phyloP scores from a whole-genome alignment of 2,797 vertebrate species.

The Cercopithecus petaurista region DNA sequence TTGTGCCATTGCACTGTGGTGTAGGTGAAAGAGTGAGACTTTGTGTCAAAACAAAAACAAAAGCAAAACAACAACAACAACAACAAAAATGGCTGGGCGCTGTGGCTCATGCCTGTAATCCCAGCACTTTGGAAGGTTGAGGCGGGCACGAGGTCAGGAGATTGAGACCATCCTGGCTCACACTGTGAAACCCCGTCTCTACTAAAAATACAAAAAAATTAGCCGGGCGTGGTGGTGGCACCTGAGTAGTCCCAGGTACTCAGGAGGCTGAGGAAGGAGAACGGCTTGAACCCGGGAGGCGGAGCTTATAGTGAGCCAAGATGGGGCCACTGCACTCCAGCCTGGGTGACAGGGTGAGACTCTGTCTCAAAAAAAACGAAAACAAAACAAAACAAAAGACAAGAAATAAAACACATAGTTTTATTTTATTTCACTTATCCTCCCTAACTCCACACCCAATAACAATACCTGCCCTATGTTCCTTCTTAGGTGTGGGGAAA shows the following conservation, averaged over 20 bases:
- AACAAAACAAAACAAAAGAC: not conserved
- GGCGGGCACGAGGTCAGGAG: too few relatives aligned
- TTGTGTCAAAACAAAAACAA: too few relatives aligned
- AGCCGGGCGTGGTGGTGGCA: too few relatives aligned
- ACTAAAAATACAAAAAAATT: too few relatives aligned
- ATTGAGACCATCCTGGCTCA: too few relatives aligned
- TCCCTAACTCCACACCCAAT: not conserved
- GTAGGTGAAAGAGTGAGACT: too few relatives aligned
- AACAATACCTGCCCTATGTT: not conserved
- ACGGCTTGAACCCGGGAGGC: accelerated
- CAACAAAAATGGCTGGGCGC: accelerated
- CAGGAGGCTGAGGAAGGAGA: not conserved
- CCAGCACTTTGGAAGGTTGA: too few relatives aligned
- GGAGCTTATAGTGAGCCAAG: not conserved
- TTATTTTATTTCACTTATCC: not conserved
- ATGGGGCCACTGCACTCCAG: not conserved
- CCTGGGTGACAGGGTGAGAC: not conserved
- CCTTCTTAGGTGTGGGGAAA: not conserved
- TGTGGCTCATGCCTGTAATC: too few relatives aligned
- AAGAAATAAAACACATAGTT: not conserved
- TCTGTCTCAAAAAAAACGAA: accelerated
- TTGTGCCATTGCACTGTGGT: too few relatives aligned
- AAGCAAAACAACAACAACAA: too few relatives aligned
- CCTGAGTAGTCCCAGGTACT: too few relatives aligned
- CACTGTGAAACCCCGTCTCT: too few relatives aligned